Evolutionary conservation across 2,797 vertebrate genomes (phyloP), one percentile per base, ranked within the genome.

Genomic region (Salarias fasciatus): DNA sequence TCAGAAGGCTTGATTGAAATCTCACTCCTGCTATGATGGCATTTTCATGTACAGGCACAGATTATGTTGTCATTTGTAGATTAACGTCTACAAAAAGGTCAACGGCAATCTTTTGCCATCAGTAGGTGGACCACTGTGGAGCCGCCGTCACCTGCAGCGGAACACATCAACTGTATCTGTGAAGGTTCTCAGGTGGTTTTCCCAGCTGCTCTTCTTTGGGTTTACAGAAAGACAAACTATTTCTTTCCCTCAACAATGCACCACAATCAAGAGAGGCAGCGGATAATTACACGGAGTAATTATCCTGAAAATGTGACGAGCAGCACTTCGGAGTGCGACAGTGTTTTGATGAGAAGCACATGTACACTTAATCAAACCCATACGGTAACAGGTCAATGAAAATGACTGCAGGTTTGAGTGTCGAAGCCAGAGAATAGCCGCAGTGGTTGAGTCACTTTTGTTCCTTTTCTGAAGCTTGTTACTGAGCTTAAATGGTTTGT

Each of bases 41-140:
- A 82, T 85, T 82, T 82, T 31, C 69, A 46, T 36, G 9, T 8
- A 24, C 49, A 66, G 18, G 8, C 42, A 48, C 14, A 54, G 40
- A 74, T 66, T 40, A 59, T 69, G 70, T 59, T 31, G 48, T 42
- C 43, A 55, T 75, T 77, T 72, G 31, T 40, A 35, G 63, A 47
- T 65, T 51, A 46, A 37, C 36, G 12, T 45, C 63, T 48, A 41
- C 42, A 68, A 81, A 77, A 87, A 85, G 81, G 84, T 84, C 57
- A 35, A 51, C 28, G 53, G 40, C 42, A 38, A n/a, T 65, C 13
- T 54, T 66, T 65, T 5, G 18, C 58, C 45, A 56, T 14, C 38
- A 57, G 51, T 44, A 37, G 41, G 35, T 5, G 45, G 18, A 44
- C 54, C 18, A 53, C 64, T 42, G 33, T 36, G 40, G 49, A 52